Evolutionary conservation across 2,797 vertebrate species (phyloP).

Genomic region (Takifugu rubripes): DNA sequence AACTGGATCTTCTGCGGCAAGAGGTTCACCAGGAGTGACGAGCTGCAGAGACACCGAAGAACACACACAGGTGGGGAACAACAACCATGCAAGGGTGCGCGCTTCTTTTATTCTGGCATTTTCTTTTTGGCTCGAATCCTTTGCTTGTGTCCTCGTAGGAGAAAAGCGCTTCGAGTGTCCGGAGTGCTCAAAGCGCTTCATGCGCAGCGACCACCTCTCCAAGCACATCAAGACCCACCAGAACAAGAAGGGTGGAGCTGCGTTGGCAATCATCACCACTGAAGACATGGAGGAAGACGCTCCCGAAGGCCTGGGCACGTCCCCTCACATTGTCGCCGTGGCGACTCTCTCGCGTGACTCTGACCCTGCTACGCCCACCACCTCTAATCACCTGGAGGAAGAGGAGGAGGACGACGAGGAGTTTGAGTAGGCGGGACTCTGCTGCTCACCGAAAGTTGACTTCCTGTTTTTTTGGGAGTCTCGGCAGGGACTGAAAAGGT

Average conservation of each 20-base stretch:
- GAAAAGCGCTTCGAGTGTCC: constrained; percentile 98
- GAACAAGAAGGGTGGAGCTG: constrained; percentile 94
- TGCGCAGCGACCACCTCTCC: constrained; percentile 98
- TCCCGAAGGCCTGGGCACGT: constrained; percentile 87
- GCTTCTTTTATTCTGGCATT: neutral
- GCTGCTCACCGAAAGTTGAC: constrained; percentile 32
- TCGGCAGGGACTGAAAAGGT: constrained; percentile 36
- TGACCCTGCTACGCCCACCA: constrained; percentile 90
- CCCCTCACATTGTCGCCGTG: constrained; percentile 94
- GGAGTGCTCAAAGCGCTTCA: constrained; percentile 98
- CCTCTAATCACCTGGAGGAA: constrained; percentile 94
- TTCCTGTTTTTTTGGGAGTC: constrained; percentile 60
- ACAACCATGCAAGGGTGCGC: neutral
- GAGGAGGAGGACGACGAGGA: constrained; percentile 76
- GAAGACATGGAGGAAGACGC: constrained; percentile 95
- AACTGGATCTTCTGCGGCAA: constrained; percentile 99
- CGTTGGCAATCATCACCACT: constrained; percentile 95
- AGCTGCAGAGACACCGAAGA: constrained; percentile 95
- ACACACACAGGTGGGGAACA: constrained; percentile 90
- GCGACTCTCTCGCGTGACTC: constrained; percentile 91
- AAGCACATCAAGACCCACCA: constrained; percentile 99
- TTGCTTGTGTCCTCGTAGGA: constrained; percentile 65
- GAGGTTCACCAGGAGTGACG: constrained; percentile 94
- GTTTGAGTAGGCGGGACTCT: constrained; percentile 67
- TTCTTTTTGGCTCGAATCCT: neutral